These are phyloP conservation scores for Trichomalopsis sarcophagae DNA, from an alignment of 1,140 invertebrate genomes.

Conservation along the genomic window DNA sequence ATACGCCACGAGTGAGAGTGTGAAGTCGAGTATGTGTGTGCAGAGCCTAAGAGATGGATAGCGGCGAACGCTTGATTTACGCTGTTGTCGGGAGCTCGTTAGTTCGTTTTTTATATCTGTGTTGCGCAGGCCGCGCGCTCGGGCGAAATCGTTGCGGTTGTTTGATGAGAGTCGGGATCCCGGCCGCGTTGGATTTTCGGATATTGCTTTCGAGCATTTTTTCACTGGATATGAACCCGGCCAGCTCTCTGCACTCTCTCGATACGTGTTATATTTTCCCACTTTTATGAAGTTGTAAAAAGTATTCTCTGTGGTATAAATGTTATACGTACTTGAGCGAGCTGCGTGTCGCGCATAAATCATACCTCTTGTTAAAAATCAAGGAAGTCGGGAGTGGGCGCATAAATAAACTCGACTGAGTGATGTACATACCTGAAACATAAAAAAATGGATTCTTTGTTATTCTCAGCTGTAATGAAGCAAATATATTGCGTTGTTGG, in stretches of 20 bases:
- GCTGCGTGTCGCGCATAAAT: neutral
- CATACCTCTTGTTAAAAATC: neutral
- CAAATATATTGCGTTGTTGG: neutral
- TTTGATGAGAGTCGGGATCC: neutral
- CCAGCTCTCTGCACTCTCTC: neutral
- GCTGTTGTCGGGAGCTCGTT: slow-evolving; percentile 5
- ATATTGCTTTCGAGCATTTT: neutral
- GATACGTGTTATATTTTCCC: neutral
- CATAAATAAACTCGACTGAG: neutral
- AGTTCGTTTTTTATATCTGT: slow-evolving; percentile 8
- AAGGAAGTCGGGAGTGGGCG: neutral
- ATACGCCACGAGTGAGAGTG: neutral
- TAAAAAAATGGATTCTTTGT: neutral
- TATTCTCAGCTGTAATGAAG: neutral
- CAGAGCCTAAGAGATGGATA: neutral
- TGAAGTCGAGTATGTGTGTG: neutral
- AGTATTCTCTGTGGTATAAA: neutral
- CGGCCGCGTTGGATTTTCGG: neutral
- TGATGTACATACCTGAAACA: slow-evolving; percentile 34
- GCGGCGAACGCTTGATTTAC: slow-evolving; percentile 23
- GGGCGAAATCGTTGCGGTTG: neutral
- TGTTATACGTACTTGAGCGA: neutral
- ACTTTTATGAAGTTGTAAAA: neutral
- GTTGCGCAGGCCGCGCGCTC: neutral
- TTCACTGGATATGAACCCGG: neutral